phyloP scores from a whole-genome alignment of 2,888 invertebrate species.

The Tanypteryx hageni region DNA sequence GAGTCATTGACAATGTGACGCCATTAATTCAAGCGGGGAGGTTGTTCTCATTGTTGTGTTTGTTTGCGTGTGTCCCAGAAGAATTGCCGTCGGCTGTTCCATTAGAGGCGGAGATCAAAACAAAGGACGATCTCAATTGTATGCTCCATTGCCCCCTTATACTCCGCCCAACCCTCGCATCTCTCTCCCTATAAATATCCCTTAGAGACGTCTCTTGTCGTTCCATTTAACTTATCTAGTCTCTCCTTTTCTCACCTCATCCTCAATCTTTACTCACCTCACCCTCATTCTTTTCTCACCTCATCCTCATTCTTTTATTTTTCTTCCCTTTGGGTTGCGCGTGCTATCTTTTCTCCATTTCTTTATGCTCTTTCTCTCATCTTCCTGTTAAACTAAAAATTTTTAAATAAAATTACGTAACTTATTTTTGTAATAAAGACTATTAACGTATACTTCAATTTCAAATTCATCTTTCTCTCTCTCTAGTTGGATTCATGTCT shows the following conservation, averaged over 20 bases:
- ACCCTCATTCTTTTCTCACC: no score
- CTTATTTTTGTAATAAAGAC: no score
- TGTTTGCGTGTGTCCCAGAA: not conserved
- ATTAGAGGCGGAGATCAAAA: not conserved
- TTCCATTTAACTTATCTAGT: not conserved
- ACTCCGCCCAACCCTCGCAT: not conserved
- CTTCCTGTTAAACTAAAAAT: no score
- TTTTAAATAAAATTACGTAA: no score
- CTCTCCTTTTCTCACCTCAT: not conserved
- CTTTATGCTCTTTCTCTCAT: no score
- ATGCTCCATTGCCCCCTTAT: not conserved
- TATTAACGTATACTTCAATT: no score
- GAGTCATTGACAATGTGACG: constrained; percentile 15
- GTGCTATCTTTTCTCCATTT: no score
- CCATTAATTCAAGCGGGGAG: not conserved
- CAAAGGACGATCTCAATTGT: not conserved
- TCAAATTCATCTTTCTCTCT: no score
- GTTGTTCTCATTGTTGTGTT: constrained; percentile 11
- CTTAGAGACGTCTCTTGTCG: not conserved
- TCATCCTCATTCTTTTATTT: no score
- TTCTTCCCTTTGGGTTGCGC: no score
- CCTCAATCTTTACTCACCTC: no score
- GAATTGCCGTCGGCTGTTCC: not conserved
- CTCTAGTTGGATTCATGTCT: no score
- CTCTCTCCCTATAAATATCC: not conserved